phyloP scores from a whole-genome alignment of 1,140 invertebrate species.

The Drosophila kikkawai region DNA sequence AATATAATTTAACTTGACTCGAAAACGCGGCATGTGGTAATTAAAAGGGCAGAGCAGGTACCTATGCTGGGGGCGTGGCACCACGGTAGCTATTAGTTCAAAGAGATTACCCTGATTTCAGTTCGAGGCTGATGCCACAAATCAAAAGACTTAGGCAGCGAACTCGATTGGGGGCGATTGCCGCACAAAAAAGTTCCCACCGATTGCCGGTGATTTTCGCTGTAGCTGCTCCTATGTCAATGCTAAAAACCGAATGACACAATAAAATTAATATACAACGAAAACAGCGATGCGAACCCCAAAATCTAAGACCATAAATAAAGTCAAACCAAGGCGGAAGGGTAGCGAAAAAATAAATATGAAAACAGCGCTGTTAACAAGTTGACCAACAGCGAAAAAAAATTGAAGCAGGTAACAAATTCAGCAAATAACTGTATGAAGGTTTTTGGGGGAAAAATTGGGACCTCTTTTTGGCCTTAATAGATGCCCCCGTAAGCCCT shows the following conservation, averaged over 20 bases:
- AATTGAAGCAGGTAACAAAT: constrained; percentile 60
- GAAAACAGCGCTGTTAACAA: constrained; percentile 78
- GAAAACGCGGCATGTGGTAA: constrained; percentile 79
- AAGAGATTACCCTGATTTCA: constrained; percentile 58
- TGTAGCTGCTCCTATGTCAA: constrained; percentile 60
- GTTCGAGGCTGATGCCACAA: constrained; percentile 51
- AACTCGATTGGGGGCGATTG: constrained; percentile 48
- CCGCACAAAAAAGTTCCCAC: constrained; percentile 62
- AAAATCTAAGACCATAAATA: constrained; percentile 81
- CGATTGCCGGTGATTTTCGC: constrained; percentile 23
- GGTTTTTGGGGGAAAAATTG: constrained; percentile 7
- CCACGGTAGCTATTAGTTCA: constrained; percentile 77
- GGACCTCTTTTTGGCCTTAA: constrained; percentile 23
- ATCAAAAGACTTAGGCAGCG: constrained; percentile 81
- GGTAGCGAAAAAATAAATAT: constrained; percentile 64
- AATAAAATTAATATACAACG: constrained; percentile 80
- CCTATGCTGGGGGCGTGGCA: constrained; percentile 63
- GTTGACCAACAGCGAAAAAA: constrained; percentile 57
- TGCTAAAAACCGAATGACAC: constrained; percentile 67
- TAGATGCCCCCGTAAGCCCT: constrained; percentile 37
- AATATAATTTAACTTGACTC: constrained; percentile 79
- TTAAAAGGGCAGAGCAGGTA: constrained; percentile 81
- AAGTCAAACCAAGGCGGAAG: constrained; percentile 40
- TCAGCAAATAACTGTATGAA: constrained; percentile 22
- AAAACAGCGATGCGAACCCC: constrained; percentile 58